Base-by-base conservation (phyloP, 1,140 invertebrate species). In the Triops longicaudatus region DNA sequence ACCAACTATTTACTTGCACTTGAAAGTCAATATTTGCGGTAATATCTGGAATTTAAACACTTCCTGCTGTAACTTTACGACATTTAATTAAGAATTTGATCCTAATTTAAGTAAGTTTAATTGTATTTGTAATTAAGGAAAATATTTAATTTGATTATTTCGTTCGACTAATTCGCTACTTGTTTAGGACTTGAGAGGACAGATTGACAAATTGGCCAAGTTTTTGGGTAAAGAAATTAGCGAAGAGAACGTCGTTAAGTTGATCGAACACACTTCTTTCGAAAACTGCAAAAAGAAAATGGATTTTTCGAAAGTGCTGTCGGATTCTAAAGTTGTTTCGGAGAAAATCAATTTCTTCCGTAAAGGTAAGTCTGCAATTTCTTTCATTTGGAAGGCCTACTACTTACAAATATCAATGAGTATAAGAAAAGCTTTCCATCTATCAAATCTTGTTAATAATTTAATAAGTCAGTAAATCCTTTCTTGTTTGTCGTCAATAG, bases 211-310 rank as follows among this genome's bases (percentile, higher is more conserved):
- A 81, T 90, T 93, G 17, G 91, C 92, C 0, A 81, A 87, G 26
- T 96, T 95, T 82, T 82, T 97, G 9, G 86, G 87, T 0, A 92
- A 92, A 82, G 82, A 83, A 0, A 79, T 94, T 5, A 88, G 84
- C 0, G 88, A 91, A 0, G 85, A 90, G 17, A 86, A 93, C 76
- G 83, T 93, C 1, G 83, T 86, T 0, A 86, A 85, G n/a, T 85
- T 96, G 0, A 87, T 87, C 42, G 87, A 92, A 1, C 91, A 95
- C 81, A 84, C 94, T 0, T 91, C 90, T 71, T 95, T 96, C 81
- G 86, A 90, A 11, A 91, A 88, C 77, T 95, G 85, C 37, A 74
- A 43, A 71, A 76, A 77, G 37, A 73, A 76, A 26, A 76, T 76
- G 11, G 76, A 75, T 27, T 26, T 44, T 42, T 37, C 31, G 78